phyloP scores from a whole-genome alignment of 1,140 invertebrate species.

The Pachypsylla venusta region DNA sequence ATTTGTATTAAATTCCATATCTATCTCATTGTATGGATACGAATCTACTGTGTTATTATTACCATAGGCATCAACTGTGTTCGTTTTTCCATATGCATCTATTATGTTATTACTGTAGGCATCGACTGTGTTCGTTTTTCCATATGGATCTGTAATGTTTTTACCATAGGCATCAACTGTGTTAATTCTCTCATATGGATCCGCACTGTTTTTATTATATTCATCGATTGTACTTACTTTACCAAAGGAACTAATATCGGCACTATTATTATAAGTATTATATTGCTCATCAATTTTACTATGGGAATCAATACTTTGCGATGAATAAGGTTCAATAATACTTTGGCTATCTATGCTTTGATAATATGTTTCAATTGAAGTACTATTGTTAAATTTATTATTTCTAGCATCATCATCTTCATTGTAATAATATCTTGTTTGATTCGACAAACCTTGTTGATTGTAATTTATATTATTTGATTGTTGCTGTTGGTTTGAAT shows the following conservation, averaged over 20 bases:
- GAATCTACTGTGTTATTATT: background rate
- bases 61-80: background rate
- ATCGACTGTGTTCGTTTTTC: background rate
- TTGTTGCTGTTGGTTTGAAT: no score
- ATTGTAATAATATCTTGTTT: no score
- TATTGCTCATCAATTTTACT: no score
- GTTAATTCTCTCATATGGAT: background rate
- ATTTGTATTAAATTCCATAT: no score
- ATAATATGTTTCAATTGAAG: background rate
- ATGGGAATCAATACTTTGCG: background rate
- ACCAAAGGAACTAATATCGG: no score
- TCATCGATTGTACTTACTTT: no score
- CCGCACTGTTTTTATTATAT: background rate
- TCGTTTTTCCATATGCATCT: background rate
- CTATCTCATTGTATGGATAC: no score
- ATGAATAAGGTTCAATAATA: background rate
- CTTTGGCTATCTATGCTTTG: background rate
- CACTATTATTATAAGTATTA: no score
- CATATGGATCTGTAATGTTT: background rate
- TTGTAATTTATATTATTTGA: no score
- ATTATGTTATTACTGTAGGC: background rate
- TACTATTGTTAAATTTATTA: background rate
- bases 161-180: background rate
- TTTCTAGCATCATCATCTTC: no score
- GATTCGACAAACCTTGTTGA: no score